Evolutionary conservation across 2,113 vertebrate genomes (phyloP).

Genomic region (Chrysochloris asiatica): DNA sequence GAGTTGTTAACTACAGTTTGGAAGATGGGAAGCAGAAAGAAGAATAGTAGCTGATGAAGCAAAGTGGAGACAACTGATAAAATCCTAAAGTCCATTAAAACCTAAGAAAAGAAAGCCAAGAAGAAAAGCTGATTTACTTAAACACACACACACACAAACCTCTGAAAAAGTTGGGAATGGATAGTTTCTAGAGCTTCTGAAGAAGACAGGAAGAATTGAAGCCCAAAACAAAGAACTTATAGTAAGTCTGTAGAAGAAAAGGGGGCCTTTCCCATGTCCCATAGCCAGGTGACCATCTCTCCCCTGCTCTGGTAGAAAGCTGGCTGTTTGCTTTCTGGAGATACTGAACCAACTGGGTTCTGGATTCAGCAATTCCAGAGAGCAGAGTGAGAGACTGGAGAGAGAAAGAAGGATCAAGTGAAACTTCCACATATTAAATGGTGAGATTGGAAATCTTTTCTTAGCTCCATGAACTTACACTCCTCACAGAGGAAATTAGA

Average conservation of each 20-base stretch:
- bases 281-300: neutral
- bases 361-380: neutral
- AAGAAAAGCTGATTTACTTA: neutral
- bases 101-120: neutral
- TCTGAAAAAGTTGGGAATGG: neutral
- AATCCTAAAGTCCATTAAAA: neutral
- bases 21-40: neutral
- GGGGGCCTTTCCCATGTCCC: neutral
- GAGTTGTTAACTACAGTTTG: neutral
- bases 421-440: neutral
- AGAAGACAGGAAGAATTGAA: neutral
- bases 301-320: neutral
- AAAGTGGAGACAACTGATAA: neutral
- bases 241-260: neutral
- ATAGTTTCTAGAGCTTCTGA: neutral
- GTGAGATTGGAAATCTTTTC: neutral
- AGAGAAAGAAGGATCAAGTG: neutral
- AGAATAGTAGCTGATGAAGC: neutral
- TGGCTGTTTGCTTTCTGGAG: neutral
- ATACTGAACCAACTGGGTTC: neutral
- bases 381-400: neutral
- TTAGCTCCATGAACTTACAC: neutral
- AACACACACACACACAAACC: neutral
- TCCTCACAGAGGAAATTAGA: neutral
- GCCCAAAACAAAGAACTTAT: neutral